A percentile compares a stretch with the other conserved stretches of the same genome.
Evolutionary conservation across 2,113 vertebrate species (phyloP).

Genomic region (Puffinus mauretanicus): DNA sequence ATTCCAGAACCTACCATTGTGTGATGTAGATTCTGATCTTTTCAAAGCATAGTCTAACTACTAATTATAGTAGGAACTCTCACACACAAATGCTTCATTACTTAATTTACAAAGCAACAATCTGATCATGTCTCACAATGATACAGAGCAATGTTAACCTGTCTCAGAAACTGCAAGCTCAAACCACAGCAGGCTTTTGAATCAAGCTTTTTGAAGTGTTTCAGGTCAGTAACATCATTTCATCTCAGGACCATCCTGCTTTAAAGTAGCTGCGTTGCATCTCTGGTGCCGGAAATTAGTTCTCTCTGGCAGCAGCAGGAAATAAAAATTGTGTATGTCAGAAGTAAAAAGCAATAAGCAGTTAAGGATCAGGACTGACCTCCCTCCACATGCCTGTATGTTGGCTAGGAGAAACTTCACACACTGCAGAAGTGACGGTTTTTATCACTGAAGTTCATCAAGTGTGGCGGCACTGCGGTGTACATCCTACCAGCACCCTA

Average conservation of each 20-base stretch:
- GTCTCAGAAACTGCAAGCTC: neutral
- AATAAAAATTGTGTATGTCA: neutral
- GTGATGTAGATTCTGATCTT: neutral
- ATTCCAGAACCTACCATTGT: neutral
- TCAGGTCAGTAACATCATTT: neutral
- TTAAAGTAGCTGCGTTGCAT: neutral
- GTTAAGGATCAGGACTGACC: neutral
- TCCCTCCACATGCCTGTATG: neutral
- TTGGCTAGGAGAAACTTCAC: neutral
- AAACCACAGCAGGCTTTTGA: neutral
- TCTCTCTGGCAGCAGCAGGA: neutral
- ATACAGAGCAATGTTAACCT: neutral
- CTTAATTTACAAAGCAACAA: slow-evolving; percentile 15
- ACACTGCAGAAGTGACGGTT: neutral
- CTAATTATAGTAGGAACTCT: neutral
- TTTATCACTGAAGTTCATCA: neutral
- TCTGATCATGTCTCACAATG: neutral
- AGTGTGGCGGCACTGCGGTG: neutral
- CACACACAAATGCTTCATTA: neutral
- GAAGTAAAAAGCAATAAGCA: neutral
- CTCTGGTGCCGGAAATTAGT: neutral
- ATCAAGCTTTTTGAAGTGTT: slow-evolving; percentile 1
- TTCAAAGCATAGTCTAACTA: neutral
- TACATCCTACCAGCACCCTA: neutral
- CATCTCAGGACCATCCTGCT: neutral